phyloP scores from a whole-genome alignment of 2,888 invertebrate genomes.

The Diaphora mendica region DNA sequence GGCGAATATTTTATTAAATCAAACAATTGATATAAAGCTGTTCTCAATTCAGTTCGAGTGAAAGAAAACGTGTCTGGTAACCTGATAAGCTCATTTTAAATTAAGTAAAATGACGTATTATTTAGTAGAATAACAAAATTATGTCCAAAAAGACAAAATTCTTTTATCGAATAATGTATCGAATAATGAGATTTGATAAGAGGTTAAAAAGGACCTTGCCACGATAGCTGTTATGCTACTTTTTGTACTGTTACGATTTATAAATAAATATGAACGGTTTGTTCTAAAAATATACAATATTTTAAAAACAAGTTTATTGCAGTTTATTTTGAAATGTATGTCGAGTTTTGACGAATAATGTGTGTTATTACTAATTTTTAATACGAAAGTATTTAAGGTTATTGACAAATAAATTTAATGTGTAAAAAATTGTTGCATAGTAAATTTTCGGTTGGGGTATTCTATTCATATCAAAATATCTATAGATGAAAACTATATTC shows the following conservation, averaged over 20 bases:
- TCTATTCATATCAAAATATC: not conserved
- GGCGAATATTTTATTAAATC: not conserved
- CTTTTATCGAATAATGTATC: not conserved
- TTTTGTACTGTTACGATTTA: slow-evolving; percentile 7
- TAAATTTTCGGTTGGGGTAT: not conserved
- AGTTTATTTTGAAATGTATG: not conserved
- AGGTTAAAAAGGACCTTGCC: not conserved
- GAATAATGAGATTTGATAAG: not conserved
- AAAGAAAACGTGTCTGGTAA: not conserved
- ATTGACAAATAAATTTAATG: not conserved
- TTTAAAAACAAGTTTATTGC: not conserved
- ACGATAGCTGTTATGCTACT: slow-evolving; percentile 5
- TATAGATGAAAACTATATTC: not conserved
- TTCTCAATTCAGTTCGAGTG: not conserved
- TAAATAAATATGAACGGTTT: slow-evolving; percentile 8
- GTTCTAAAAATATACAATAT: not conserved
- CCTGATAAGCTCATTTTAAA: slow-evolving; percentile 5
- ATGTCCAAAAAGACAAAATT: not conserved
- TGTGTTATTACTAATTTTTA: not conserved
- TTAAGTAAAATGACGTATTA: not conserved
- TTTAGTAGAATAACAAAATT: not conserved
- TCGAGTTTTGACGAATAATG: not conserved
- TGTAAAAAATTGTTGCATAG: not conserved
- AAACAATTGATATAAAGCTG: not conserved
- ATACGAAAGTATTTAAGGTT: not conserved